Evolutionary conservation across 2,888 invertebrate species (phyloP).

Genomic region (Zhuqinia jingwanae): DNA sequence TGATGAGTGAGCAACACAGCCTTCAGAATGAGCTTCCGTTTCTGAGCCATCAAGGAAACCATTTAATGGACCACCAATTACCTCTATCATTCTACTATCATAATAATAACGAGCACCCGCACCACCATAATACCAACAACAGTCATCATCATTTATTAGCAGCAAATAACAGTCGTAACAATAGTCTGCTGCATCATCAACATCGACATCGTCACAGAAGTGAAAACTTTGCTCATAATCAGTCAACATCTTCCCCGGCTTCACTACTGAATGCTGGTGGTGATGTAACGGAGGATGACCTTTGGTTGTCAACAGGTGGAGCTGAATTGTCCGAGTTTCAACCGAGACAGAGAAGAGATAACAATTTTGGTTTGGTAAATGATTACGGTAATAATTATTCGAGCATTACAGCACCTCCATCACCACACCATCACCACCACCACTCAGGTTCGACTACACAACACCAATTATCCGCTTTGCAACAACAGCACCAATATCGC

Average conservation of each 20-base stretch:
- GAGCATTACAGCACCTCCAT: slow-evolving; percentile 32
- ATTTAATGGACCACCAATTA: too few species aligned
- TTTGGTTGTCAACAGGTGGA: neutral
- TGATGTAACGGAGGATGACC: neutral
- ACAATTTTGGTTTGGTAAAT: slow-evolving; percentile 50
- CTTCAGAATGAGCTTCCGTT: slow-evolving; percentile 53
- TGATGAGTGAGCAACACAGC: slow-evolving; percentile 36
- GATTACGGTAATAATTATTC: slow-evolving; percentile 23
- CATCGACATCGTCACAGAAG: neutral
- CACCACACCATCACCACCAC: slow-evolving; percentile 11
- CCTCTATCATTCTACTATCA: too few species aligned
- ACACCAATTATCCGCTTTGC: neutral
- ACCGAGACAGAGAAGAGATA: neutral
- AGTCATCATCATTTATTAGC: neutral
- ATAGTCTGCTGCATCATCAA: neutral
- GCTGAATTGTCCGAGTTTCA: neutral
- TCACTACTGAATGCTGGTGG: slow-evolving; percentile 1
- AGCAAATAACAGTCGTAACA: slow-evolving; percentile 7
- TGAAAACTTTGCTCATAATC: slow-evolving; percentile 9
- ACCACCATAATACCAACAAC: too few species aligned
- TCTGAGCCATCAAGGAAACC: slow-evolving; percentile 23
- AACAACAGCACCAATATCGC: slow-evolving; percentile 30
- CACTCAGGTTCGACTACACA: slow-evolving; percentile 8
- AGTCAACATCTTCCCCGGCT: slow-evolving; percentile 20
- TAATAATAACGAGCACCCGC: too few species aligned